Percentiles rank a stretch among this genome's conserved stretches.
These are phyloP conservation scores for Penaeus japonicus DNA, from an alignment of 1,140 invertebrate species.

Conservation along the genomic window DNA sequence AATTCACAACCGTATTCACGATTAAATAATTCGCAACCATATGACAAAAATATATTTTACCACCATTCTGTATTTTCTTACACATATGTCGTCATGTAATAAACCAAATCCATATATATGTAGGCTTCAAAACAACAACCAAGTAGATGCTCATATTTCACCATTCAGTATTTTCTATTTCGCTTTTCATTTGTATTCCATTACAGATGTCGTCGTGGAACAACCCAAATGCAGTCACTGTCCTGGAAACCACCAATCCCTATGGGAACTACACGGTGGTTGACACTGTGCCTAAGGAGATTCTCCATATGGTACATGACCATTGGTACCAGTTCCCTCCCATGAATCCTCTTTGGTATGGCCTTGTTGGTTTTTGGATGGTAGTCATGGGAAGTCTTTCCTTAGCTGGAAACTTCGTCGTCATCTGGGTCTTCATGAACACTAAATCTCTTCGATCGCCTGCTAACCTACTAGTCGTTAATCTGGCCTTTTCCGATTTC, in stretches of 20 bases:
- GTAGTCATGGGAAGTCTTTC: conserved; percentile 78
- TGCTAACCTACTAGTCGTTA: conserved; percentile 83
- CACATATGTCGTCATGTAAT: too few species aligned
- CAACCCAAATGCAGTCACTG: too few species aligned
- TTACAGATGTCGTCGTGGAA: too few species aligned
- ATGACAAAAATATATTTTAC: too few species aligned
- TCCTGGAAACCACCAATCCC: background rate
- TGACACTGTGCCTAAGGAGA: conserved; percentile 44
- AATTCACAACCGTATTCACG: too few species aligned
- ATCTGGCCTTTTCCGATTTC: conserved; percentile 87
- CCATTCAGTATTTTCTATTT: too few species aligned
- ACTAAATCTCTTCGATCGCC: conserved; percentile 82
- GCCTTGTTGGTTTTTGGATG: conserved; percentile 77
- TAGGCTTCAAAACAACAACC: too few species aligned
- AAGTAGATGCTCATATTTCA: too few species aligned
- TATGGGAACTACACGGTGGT: conserved; percentile 30
- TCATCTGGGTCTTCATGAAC: conserved; percentile 83
- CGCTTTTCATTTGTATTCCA: too few species aligned
- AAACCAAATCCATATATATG: too few species aligned
- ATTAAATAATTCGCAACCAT: too few species aligned
- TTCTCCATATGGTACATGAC: conserved; percentile 37
- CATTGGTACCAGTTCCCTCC: conserved; percentile 75
- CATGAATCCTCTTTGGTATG: conserved; percentile 81
- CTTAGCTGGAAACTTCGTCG: conserved; percentile 80
- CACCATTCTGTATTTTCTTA: too few species aligned